Conservation (phyloP, 2,797 vertebrate species). For the Loriculus beryllinus region DNA sequence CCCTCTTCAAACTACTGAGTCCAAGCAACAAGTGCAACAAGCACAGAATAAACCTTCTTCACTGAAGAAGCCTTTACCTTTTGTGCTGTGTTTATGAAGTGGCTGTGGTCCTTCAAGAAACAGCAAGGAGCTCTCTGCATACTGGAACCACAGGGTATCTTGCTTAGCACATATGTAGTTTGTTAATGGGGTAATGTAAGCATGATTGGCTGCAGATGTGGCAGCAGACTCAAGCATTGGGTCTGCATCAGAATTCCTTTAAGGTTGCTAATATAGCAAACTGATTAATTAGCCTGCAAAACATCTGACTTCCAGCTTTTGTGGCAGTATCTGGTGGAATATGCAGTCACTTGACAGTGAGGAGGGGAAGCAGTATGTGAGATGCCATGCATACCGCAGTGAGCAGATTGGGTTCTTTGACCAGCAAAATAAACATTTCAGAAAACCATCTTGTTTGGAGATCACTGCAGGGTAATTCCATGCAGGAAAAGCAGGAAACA, state of each 20-base stretch:
- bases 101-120: background rate
- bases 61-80: accelerated
- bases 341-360: background rate
- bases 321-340: background rate
- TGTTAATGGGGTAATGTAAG: background rate
- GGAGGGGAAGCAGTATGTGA: background rate
- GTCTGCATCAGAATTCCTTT: background rate
- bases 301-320: background rate
- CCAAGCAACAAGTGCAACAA: background rate
- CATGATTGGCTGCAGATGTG: background rate
- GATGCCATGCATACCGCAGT: slow-evolving; percentile 21
- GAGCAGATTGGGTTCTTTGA: background rate
- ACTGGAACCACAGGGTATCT: accelerated
- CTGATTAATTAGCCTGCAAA: slow-evolving; percentile 5
- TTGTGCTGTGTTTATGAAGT: background rate
- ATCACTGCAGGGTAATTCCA: background rate
- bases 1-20: background rate
- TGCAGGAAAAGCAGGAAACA: background rate
- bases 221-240: background rate
- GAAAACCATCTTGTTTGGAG: background rate
- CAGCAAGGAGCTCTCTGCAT: background rate
- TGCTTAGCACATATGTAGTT: background rate
- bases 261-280: background rate
- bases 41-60: background rate
- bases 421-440: slow-evolving; percentile 11